Evolutionary conservation across 2,888 invertebrate genomes (phyloP), one percentile per base, ranked within the genome.

Genomic region (Cyaniris semiargus): DNA sequence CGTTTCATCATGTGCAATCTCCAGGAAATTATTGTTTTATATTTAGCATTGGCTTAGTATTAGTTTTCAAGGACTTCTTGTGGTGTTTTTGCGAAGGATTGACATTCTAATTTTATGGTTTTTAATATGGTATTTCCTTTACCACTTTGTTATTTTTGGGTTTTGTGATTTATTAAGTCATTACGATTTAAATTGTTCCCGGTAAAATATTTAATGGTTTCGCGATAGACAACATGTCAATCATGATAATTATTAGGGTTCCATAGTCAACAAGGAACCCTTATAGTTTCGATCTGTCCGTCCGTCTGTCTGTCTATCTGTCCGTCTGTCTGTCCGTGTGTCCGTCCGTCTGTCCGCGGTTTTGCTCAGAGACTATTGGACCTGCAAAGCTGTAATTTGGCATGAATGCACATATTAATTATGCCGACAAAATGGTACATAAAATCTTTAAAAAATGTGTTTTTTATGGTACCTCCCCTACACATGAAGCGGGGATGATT

Each of bases 61-160:
- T n/a, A 71, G 21, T 15, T 74, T 58, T 58, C 72, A 88, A 89
- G 89, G 89, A 70, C 85, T 81, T 75, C 71, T 70, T 85, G 90
- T 81, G 91, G 90, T 90, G 89, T 88, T 89, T 87, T 86, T 80
- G 83, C 79, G 80, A 83, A 85, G 83, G 81, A 79, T 82, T 88
- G 88, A 88, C 75, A 78, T 23, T 56, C 76, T 48, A 76, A 70
- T 70, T 76, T 79, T 80, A 79, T 77, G 75, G 72, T 75, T 53
- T 38, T 23, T 15, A 74, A 74, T 74, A 48, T 23, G 21, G 38
- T n/a, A 70, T 66, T 60, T 75, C 6, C 53, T 66, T 38, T 75
- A 70, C 23, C 70, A 60, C 72, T 79, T 60, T 76, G 77, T 77
- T 44, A 66, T 76, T 72, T 58, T 76, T 15, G 74, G 74, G 27